phyloP scores from a whole-genome alignment of 2,113 vertebrate species.

The Campylomormyrus tamandua region DNA sequence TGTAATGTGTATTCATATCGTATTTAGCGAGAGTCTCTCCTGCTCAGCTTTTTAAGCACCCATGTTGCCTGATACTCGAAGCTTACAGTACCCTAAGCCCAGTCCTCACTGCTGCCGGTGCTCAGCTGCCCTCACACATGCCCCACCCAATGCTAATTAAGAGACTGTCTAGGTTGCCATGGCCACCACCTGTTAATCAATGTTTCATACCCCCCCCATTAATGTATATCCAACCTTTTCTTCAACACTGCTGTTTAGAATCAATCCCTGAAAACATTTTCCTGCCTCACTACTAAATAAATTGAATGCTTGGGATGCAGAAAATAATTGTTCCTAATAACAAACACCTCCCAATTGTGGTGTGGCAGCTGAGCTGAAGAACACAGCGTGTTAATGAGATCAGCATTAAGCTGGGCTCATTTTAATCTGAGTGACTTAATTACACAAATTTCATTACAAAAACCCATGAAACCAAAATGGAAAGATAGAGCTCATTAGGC shows the following conservation, averaged over 20 bases:
- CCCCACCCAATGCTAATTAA: neutral
- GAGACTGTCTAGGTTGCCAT: neutral
- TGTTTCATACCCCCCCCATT: neutral
- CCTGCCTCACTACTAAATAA: neutral
- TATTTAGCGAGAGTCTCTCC: neutral
- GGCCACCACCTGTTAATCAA: neutral
- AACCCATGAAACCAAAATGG: neutral
- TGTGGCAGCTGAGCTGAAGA: constrained; percentile 17
- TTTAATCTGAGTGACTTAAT: constrained; percentile 21
- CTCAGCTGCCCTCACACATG: neutral
- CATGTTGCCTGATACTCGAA: neutral
- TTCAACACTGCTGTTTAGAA: neutral
- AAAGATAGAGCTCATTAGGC: neutral
- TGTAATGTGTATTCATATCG: neutral
- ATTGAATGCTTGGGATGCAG: neutral
- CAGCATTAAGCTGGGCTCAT: constrained; percentile 28
- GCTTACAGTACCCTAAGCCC: neutral
- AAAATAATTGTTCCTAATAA: constrained; percentile 23
- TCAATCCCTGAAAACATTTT: neutral
- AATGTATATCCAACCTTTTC: neutral
- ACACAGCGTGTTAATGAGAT: constrained; percentile 27
- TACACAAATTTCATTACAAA: constrained; percentile 1
- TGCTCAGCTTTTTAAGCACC: neutral
- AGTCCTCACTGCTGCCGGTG: neutral
- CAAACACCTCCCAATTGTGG: constrained; percentile 5